phyloP scores from a whole-genome alignment of 2,888 invertebrate species.

The Xylota sylvarum region DNA sequence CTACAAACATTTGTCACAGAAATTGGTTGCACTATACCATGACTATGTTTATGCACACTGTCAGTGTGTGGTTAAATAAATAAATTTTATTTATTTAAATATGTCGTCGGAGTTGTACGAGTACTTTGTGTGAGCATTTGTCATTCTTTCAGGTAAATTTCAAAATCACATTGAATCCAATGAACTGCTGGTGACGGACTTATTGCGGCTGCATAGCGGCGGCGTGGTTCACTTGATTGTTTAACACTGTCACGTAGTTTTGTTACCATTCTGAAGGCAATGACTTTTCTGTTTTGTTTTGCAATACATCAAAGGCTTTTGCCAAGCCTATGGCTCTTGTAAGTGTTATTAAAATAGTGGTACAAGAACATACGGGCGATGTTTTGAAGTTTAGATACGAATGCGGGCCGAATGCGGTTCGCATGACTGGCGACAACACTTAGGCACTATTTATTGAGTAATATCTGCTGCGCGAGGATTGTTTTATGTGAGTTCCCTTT shows the following conservation, averaged over 20 bases:
- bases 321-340: slow-evolving; percentile 4
- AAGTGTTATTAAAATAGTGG: slow-evolving; percentile 9
- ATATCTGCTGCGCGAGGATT: slow-evolving; percentile 13
- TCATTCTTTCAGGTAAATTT: slow-evolving; percentile 31
- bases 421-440: neutral
- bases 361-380: slow-evolving; percentile 24
- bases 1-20: neutral
- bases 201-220: slow-evolving; percentile 40
- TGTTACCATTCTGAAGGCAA: slow-evolving; percentile 58
- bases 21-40: neutral
- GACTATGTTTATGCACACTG: neutral
- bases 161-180: slow-evolving; percentile 41
- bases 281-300: slow-evolving; percentile 30
- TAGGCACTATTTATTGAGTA: slow-evolving; percentile 33
- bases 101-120: neutral
- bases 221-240: slow-evolving; percentile 25
- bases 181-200: slow-evolving; percentile 55
- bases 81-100: slow-evolving; percentile 2
- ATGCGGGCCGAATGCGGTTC: slow-evolving; percentile 29
- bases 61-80: neutral
- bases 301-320: slow-evolving; percentile 2
- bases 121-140: neutral
- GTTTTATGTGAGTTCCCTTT: slow-evolving; percentile 28
- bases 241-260: slow-evolving; percentile 60
- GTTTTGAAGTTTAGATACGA: slow-evolving; percentile 20